Conservation (phyloP, 1,140 invertebrate species). For the Drosophila sulfurigaster region DNA sequence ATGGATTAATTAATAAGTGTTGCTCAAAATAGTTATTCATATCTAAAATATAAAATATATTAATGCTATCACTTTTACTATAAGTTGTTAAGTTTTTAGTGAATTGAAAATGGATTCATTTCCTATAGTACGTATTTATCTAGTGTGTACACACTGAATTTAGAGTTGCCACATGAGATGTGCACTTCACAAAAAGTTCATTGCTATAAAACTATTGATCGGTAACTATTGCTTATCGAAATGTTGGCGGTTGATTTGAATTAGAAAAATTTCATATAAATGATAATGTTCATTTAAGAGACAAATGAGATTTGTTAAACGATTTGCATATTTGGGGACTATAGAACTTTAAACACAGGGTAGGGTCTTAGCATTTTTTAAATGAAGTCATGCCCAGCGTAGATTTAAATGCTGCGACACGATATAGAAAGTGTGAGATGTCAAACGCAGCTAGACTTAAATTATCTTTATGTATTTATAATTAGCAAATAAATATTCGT, state of each 20-base stretch:
- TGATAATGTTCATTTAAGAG: neutral
- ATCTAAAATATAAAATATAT: too few species aligned
- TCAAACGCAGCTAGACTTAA: conserved; percentile 9
- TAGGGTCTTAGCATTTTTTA: conserved; percentile 21
- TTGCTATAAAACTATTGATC: conserved; percentile 15
- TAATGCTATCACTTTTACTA: too few species aligned
- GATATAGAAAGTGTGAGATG: conserved; percentile 10
- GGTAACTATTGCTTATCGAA: conserved; percentile 9
- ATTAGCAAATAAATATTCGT: conserved; percentile 76
- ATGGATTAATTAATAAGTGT: neutral
- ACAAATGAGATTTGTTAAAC: neutral
- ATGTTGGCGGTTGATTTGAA: conserved; percentile 14
- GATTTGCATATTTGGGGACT: neutral
- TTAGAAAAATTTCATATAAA: neutral
- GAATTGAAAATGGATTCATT: neutral
- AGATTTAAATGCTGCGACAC: neutral
- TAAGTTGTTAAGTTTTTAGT: too few species aligned
- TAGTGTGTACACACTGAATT: conserved; percentile 20
- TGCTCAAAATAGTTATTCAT: neutral
- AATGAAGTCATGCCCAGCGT: conserved; percentile 8
- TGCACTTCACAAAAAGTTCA: neutral
- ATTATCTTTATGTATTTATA: conserved; percentile 61
- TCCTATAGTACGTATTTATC: too few species aligned
- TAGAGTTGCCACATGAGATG: conserved; percentile 17
- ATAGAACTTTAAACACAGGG: conserved; percentile 5